Conservation (phyloP, 2,113 vertebrate species). For the Vidua macroura region DNA sequence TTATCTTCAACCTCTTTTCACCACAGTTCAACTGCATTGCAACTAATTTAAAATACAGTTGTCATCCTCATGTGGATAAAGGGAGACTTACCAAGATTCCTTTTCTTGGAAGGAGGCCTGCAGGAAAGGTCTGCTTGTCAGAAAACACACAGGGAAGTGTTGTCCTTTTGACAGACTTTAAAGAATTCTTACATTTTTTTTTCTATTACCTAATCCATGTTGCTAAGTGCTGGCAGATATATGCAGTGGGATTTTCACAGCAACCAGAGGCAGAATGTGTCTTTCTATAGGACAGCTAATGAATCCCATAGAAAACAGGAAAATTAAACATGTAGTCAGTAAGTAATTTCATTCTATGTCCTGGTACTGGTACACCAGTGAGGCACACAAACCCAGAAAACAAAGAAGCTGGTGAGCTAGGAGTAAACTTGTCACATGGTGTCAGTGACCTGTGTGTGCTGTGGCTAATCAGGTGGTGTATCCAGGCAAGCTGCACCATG, state of each 20-base stretch:
- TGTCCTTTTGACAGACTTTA: background rate
- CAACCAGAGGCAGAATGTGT: background rate
- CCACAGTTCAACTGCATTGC: fast-evolving
- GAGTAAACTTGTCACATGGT: background rate
- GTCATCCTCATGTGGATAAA: background rate
- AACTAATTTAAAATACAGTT: background rate
- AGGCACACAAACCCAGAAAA: background rate
- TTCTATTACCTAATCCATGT: background rate
- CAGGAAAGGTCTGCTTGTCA: background rate
- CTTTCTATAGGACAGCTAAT: background rate
- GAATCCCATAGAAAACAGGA: background rate
- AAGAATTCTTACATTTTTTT: background rate
- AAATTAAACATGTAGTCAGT: background rate
- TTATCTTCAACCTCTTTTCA: background rate
- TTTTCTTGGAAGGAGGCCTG: background rate
- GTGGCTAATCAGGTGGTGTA: background rate
- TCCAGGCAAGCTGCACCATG: background rate
- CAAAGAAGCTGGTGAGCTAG: background rate
- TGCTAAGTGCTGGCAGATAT: background rate
- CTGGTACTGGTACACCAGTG: background rate
- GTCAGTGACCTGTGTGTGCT: background rate
- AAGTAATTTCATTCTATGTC: background rate
- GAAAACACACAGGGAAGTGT: background rate
- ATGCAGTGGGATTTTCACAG: background rate
- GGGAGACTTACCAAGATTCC: fast-evolving